Percentiles rank a stretch among this genome's conserved stretches.
Evolutionary conservation across 2,888 invertebrate genomes (phyloP).

Genomic region (Ecdyonurus torrentis): DNA sequence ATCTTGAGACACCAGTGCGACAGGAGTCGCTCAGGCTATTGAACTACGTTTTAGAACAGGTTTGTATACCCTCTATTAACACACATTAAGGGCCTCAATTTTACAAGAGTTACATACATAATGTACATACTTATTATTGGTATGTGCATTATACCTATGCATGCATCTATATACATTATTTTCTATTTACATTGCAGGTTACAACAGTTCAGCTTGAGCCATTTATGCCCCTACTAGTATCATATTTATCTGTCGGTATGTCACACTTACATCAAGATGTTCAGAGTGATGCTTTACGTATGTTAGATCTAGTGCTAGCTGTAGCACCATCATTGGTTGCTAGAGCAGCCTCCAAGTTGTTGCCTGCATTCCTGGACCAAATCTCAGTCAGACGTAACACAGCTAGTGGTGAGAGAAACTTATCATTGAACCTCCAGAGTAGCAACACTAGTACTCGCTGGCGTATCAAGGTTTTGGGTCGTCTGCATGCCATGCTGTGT

Average conservation of each 20-base stretch:
- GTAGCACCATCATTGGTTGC: conserved; percentile 48
- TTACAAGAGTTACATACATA: too few species aligned
- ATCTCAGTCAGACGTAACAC: conserved; percentile 56
- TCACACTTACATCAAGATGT: neutral
- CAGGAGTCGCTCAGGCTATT: conserved; percentile 31
- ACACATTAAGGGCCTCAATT: too few species aligned
- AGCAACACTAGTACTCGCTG: conserved; percentile 60
- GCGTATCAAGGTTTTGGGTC: conserved; percentile 56
- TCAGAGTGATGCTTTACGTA: conserved; percentile 64
- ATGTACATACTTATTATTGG: neutral
- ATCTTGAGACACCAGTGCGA: conserved; percentile 43
- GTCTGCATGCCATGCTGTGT: conserved; percentile 44
- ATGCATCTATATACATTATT: too few species aligned
- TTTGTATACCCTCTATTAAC: conserved; percentile 11
- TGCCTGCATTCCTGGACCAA: conserved; percentile 67
- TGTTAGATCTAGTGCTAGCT: conserved; percentile 58
- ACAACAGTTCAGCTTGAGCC: neutral
- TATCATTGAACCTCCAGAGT: conserved; percentile 50
- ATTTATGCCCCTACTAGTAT: neutral
- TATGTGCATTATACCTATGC: neutral
- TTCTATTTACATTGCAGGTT: neutral
- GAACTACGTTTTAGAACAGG: conserved; percentile 20
- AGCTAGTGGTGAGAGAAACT: conserved; percentile 44
- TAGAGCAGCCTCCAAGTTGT: conserved; percentile 46
- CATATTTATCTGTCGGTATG: neutral